These are phyloP conservation scores for Steatocranus sp. DNA, from an alignment of 2,797 vertebrate genomes.

Conservation along the genomic window DNA sequence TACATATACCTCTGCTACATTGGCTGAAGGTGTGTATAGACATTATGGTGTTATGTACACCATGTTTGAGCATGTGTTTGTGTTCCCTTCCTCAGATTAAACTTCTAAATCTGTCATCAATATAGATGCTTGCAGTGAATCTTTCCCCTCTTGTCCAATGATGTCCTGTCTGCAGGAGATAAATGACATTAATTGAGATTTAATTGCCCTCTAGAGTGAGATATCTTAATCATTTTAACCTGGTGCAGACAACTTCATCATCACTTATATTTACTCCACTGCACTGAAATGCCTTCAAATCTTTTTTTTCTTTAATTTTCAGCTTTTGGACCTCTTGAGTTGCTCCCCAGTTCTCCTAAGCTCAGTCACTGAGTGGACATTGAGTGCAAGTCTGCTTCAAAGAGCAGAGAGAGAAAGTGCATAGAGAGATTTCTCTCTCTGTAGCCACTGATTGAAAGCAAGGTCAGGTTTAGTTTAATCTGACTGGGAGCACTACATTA, in stretches of 20 bases:
- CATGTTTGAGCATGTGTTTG: neutral
- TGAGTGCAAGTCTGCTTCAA: neutral
- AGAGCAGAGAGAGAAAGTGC: neutral
- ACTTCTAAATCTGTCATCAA: constrained; percentile 15
- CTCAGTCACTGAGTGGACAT: neutral
- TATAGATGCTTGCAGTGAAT: constrained; percentile 17
- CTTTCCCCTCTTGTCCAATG: constrained; percentile 15
- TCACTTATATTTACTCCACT: constrained; percentile 1
- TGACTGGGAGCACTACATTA: neutral
- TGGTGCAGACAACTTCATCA: neutral
- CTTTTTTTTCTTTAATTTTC: neutral
- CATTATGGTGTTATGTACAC: neutral
- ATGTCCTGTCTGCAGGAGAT: constrained; percentile 54
- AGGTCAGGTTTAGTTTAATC: constrained; percentile 11
- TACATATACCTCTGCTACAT: neutral
- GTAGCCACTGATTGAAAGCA: neutral
- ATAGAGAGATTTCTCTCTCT: neutral
- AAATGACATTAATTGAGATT: constrained; percentile 60
- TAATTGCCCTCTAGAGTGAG: constrained; percentile 59
- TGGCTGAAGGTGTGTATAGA: neutral
- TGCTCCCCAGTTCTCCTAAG: neutral
- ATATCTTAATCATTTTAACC: constrained; percentile 56
- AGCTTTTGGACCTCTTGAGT: neutral
- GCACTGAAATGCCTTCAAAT: neutral
- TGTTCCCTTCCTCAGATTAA: neutral